Evolutionary conservation across 2,888 invertebrate genomes (phyloP).

Genomic region (Drosophila mercatorum): DNA sequence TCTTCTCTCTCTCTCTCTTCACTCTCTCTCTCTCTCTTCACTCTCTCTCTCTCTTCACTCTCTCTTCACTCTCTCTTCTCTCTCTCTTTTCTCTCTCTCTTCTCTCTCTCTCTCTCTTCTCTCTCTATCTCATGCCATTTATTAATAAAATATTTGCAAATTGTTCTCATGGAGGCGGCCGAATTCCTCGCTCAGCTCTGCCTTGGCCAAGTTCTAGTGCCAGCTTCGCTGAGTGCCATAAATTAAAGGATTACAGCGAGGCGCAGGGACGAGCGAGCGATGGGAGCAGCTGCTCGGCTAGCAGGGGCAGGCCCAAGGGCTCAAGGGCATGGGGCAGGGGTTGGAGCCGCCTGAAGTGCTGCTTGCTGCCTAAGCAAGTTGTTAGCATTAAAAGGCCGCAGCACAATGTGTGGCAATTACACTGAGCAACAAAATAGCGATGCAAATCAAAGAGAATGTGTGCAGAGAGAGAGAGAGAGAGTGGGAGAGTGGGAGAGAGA

Average conservation of each 20-base stretch:
- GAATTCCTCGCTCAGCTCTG: background rate
- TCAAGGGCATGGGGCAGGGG: background rate
- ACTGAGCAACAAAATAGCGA: constrained; percentile 42
- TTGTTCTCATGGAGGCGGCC: constrained; percentile 66
- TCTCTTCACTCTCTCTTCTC: background rate
- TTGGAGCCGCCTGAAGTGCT: constrained; percentile 8
- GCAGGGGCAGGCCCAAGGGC: background rate
- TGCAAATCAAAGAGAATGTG: background rate
- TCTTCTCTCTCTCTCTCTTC: background rate
- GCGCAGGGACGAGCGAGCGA: constrained; percentile 12
- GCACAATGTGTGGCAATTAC: constrained; percentile 73
- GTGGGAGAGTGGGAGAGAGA: background rate
- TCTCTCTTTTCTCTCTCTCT: background rate
- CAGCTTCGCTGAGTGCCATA: constrained; percentile 56
- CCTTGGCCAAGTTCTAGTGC: constrained; percentile 47
- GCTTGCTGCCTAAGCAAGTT: constrained; percentile 68
- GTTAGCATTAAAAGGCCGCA: constrained; percentile 68
- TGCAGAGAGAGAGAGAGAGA: background rate
- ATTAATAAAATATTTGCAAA: constrained; percentile 81
- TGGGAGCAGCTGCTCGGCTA: constrained; percentile 31
- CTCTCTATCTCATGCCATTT: constrained; percentile 63
- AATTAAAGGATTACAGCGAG: constrained; percentile 69
- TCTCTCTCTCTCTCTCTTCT: background rate
- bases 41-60: background rate
- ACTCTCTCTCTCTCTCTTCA: background rate